Base-by-base conservation (phyloP, 2,797 vertebrate genomes). In the Hephaestus fuliginosus region DNA sequence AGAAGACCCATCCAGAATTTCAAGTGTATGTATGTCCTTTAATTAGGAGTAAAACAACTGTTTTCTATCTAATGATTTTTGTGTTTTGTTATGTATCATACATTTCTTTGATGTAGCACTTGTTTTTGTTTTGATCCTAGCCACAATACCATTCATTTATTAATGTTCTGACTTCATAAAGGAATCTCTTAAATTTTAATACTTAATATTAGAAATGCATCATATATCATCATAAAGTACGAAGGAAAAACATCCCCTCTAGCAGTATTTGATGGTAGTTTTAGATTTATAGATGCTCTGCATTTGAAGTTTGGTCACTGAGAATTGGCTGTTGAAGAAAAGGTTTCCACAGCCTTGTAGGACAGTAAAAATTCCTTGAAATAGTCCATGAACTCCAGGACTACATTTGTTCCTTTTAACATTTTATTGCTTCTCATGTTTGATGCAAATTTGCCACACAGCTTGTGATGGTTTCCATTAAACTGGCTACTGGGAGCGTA, bases 371-470 rank as follows among this genome's bases (percentile, higher is more conserved):
- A 22, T 22, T 41, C 49, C 3, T 44, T 1, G 14, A 18, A 33
- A 5, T 67, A 44, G 39, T 36, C 20, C 14, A 8, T 53, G 68
- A 78, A 43, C 57, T 67, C 33, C 7, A 30, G 39, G 39, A 61
- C 49, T 81, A 17, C 49, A 20, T 25, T 66, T 73, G 28, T 70
- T 78, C 36, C 51, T 44, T 78, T 65, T 15, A 61, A 62, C 3
- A 8, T 74, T 81, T 80, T 68, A 71, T 63, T 71, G 70, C 60
- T 4, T 30, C 22, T 70, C 11, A 30, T 41, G 22, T 81, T 81
- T 49, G 14, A 75, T 62, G 15, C 74, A 10, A 13, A 57, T 41
- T 22, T 55, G 22, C 18, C 25, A 64, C 74, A 39, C 13, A 74
- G 58, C 25, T 44, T 1, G 0, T 58, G 55, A 70, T 60, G 53